Percentiles rank a stretch among this genome's conserved stretches.
Conservation (phyloP, 92 coral and sea anemone genomes). For the Parazoanthus darwini region DNA sequence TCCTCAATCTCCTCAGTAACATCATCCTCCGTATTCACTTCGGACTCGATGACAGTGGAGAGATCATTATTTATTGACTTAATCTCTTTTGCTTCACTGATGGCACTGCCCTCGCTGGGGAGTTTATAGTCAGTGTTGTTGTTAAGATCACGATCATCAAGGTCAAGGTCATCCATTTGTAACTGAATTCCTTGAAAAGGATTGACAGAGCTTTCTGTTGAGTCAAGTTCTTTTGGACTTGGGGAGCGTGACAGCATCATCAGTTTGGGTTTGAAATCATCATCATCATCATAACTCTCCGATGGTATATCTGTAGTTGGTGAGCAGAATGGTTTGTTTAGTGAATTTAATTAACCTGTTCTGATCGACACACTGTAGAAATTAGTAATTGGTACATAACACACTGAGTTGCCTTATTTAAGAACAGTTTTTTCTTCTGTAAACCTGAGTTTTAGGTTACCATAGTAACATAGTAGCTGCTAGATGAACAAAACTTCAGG, state of each 20-base stretch:
- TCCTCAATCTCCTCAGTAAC: slow-evolving; percentile 88
- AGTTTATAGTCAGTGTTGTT: slow-evolving; percentile 53
- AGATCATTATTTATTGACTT: slow-evolving; percentile 70
- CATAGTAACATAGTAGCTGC: too few species aligned
- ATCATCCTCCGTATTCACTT: slow-evolving; percentile 84
- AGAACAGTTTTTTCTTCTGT: too few species aligned
- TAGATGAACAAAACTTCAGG: too few species aligned
- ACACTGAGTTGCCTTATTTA: too few species aligned
- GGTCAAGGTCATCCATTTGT: slow-evolving; percentile 78
- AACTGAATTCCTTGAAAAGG: slow-evolving; percentile 77
- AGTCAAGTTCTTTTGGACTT: slow-evolving; percentile 55
- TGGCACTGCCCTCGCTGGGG: slow-evolving; percentile 11
- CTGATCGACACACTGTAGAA: too few species aligned
- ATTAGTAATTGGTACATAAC: too few species aligned
- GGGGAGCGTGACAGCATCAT: slow-evolving; percentile 72
- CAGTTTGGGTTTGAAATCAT: slow-evolving; percentile 88
- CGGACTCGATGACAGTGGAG: slow-evolving; percentile 51
- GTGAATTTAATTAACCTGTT: neutral
- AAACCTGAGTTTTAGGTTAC: too few species aligned
- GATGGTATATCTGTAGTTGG: neutral
- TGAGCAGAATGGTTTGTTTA: neutral
- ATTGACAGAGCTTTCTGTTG: slow-evolving; percentile 67
- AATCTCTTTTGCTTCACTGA: slow-evolving; percentile 66
- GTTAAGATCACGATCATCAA: slow-evolving; percentile 65
- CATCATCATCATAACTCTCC: slow-evolving; percentile 56